Evolutionary conservation across 2,113 vertebrate species (phyloP).

Genomic region (Crotalus horridus): DNA sequence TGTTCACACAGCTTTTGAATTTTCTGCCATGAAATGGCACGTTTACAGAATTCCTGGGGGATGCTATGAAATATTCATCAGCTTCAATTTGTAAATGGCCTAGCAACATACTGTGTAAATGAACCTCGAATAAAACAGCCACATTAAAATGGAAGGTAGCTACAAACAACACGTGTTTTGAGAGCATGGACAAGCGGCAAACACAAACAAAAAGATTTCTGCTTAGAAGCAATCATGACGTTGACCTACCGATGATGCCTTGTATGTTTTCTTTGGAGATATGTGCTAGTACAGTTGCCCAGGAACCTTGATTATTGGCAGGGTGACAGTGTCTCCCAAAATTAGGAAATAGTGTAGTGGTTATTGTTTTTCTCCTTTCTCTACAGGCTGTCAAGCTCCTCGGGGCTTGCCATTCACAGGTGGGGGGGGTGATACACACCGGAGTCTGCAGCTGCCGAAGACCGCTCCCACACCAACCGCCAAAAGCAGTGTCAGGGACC

Average conservation of each 20-base stretch:
- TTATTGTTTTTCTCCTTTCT: background rate
- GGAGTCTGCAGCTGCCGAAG: too few relatives aligned
- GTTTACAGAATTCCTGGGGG: conserved; percentile 58
- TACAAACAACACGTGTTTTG: conserved; percentile 57
- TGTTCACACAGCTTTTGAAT: conserved; percentile 31
- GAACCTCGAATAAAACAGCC: conserved; percentile 48
- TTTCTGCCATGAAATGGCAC: conserved; percentile 41
- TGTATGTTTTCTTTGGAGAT: conserved; percentile 1
- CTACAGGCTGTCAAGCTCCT: rapidly evolving
- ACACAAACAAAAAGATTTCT: conserved; percentile 53
- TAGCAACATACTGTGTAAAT: conserved; percentile 51
- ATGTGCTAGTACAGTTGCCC: background rate
- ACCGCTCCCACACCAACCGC: too few relatives aligned
- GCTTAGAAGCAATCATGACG: conserved; percentile 38
- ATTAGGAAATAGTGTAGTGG: background rate
- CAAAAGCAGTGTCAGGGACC: too few relatives aligned
- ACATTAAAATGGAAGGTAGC: conserved; percentile 53
- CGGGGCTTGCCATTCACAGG: too few relatives aligned
- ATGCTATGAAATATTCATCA: conserved; percentile 69
- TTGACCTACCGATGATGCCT: conserved; percentile 50
- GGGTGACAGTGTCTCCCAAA: background rate
- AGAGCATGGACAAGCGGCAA: conserved; percentile 59
- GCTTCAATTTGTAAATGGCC: conserved; percentile 55
- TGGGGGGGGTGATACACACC: too few relatives aligned
- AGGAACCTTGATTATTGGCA: background rate